Base-by-base conservation (phyloP, 2,113 vertebrate species). In the Megalops atlanticus region DNA sequence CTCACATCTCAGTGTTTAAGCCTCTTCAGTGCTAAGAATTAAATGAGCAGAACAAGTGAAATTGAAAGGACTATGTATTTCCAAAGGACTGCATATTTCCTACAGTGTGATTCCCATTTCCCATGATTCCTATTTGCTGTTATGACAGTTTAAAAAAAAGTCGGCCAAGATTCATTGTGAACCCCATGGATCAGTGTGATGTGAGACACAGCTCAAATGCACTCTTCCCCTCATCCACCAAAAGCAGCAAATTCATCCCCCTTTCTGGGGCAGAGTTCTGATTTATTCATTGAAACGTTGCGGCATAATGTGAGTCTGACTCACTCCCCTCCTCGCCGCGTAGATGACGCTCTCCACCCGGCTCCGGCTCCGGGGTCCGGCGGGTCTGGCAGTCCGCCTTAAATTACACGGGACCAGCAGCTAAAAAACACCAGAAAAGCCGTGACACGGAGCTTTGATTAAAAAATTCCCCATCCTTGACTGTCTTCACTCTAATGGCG, bases 51-150 rank as follows among this genome's bases (percentile, higher is more conserved):
- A 78, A 86, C 76, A 77, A 79, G 78, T 76, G 12, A 58, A 3
- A n/a, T n/a, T n/a, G n/a, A n/a, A n/a, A n/a, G 31, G 45, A 27
- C 41, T 52, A 10, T 69, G 64, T 69, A 27, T 4, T 24, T 69
- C 21, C 58, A 14, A 24, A 64, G 36, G 18, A 10, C 39, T 41
- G 36, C 15, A 2, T 74, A 40, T 1, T 21, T 38, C 16, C 33
- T 85, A 83, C 64, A 58, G 80, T 54, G 77, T 80, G 81, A 82
- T 84, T 86, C 87, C 88, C 82, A 86, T 86, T 87, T 84, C 74
- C 24, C 5, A 64, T 79, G 74, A 54, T 15, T 77, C 15, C 45
- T 72, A 49, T 79, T 78, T 77, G 78, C 84, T 86, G 80, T 84
- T 85, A 84, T 82, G 79, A 82, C 87, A 85, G 85, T 88, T 79